These are phyloP conservation scores for cat (Felis catus) DNA, from an alignment of 2,113 vertebrate species.

Conservation along the genomic window F.catus_Fca126_mat1.0 CM031412.1:107819001-107819500, in stretches of 20 bases:
- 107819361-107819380: not conserved
- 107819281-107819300: not conserved
- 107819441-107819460: not conserved
- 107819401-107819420: not conserved
- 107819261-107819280: not conserved
- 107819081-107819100: not conserved
- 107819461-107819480: not conserved
- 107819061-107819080: not conserved
- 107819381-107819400: not conserved
- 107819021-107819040: not conserved
- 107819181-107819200: not conserved
- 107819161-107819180: not conserved
- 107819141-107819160: not conserved
- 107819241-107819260: not conserved
- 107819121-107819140: not conserved
- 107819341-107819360: not conserved
- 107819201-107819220: not conserved
- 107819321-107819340: not conserved
- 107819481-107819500: not conserved
- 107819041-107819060: constrained; percentile 5
- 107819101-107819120: not conserved
- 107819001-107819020: not conserved
- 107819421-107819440: not conserved
- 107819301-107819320: not conserved
- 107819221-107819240: not conserved